A percentile compares a stretch with the other conserved stretches of the same genome.
phyloP scores from a whole-genome alignment of 1,140 invertebrate genomes.

The Rhopalosiphum padi region DNA sequence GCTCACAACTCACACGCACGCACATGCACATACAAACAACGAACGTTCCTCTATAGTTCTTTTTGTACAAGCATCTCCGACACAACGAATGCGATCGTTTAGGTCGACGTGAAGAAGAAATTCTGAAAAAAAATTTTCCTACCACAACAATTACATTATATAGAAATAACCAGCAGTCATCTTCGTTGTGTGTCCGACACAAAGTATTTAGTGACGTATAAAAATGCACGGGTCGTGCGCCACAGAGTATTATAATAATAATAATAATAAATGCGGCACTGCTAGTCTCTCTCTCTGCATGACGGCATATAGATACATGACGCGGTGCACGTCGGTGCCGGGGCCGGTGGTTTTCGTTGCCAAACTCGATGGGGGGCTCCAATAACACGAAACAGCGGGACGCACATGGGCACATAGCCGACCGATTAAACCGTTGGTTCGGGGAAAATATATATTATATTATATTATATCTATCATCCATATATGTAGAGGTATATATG shows the following conservation, averaged over 20 bases:
- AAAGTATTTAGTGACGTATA: slow-evolving; percentile 55
- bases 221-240: slow-evolving; percentile 35
- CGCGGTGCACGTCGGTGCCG: neutral
- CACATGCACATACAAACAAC: neutral
- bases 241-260: slow-evolving; percentile 32
- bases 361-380: slow-evolving; percentile 47
- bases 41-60: slow-evolving; percentile 20
- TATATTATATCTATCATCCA: neutral
- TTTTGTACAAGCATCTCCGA: neutral
- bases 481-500: neutral
- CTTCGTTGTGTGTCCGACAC: slow-evolving; percentile 28
- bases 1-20: neutral
- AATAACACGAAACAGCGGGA: slow-evolving; percentile 51
- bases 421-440: slow-evolving; percentile 51
- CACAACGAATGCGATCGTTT: slow-evolving; percentile 2
- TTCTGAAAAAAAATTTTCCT: slow-evolving; percentile 19
- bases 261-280: slow-evolving; percentile 29
- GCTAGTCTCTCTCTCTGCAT: neutral
- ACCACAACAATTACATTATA: slow-evolving; percentile 38
- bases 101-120: neutral
- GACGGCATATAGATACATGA: neutral
- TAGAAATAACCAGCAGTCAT: slow-evolving; percentile 37
- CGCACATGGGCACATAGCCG: neutral
- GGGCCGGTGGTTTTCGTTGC: slow-evolving; percentile 46
- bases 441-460: slow-evolving; percentile 31